These are phyloP conservation scores for Drosophila paulistorum DNA, from an alignment of 1,140 invertebrate genomes.

Conservation along the genomic window DNA sequence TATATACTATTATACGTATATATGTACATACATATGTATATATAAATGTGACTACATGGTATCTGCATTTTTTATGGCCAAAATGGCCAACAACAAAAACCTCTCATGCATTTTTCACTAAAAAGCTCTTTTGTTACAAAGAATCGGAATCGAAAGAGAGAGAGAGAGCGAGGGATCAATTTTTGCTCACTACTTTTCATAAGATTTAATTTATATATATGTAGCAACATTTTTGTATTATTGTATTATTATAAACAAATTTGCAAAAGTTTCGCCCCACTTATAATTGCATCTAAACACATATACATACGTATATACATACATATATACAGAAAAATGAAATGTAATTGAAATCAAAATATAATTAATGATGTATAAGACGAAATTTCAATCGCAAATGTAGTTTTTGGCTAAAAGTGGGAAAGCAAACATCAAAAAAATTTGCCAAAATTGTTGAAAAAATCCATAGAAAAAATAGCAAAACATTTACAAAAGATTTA, in stretches of 20 bases:
- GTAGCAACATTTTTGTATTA: not conserved
- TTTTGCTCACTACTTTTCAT: not conserved
- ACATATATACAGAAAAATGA: not conserved
- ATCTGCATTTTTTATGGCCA: conserved; percentile 6
- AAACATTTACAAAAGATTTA: conserved; percentile 52
- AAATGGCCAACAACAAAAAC: not conserved
- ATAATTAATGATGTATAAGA: not conserved
- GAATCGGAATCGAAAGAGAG: not conserved
- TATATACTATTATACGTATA: not conserved
- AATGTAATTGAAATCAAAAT: conserved; percentile 4
- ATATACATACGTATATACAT: not conserved
- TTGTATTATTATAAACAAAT: conserved; percentile 6
- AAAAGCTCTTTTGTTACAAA: not conserved
- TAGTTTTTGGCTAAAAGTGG: not conserved
- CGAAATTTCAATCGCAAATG: not conserved
- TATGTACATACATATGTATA: not conserved
- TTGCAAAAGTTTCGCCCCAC: not conserved
- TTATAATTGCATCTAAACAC: not conserved
- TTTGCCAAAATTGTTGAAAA: not conserved
- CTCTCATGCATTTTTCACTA: conserved; percentile 3
- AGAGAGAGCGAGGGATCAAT: not conserved
- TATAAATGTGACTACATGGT: not conserved
- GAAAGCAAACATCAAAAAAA: not conserved
- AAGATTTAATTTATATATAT: not conserved
- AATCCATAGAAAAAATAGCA: conserved; percentile 3